Conservation (phyloP, 2,113 vertebrate species). For the Piprites chloris region DNA sequence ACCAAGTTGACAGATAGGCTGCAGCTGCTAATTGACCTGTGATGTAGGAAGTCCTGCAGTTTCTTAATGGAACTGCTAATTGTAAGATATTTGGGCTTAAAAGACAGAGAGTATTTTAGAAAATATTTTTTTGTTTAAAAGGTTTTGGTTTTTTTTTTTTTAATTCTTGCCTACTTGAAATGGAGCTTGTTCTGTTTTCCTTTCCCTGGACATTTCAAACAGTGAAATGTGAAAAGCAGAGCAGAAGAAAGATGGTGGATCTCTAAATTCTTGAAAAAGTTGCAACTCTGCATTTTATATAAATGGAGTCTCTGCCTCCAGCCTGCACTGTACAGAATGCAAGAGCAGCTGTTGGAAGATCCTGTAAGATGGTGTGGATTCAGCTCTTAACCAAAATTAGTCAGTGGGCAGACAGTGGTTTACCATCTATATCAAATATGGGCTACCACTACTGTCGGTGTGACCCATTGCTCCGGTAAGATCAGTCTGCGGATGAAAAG, state of each 20-base stretch:
- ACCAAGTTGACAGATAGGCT: background rate
- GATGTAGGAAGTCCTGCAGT: background rate
- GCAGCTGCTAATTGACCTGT: conserved; percentile 1
- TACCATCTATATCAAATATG: background rate
- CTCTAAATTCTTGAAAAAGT: background rate
- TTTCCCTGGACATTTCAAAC: background rate
- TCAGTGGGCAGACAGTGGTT: background rate
- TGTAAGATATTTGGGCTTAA: background rate
- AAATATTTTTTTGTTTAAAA: background rate
- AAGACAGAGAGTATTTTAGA: background rate
- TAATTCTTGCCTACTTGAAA: background rate
- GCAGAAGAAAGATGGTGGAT: background rate
- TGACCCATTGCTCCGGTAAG: background rate
- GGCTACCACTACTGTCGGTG: background rate
- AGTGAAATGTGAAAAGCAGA: background rate
- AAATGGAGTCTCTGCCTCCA: background rate
- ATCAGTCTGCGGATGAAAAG: background rate
- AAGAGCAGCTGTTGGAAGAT: background rate
- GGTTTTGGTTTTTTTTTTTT: background rate
- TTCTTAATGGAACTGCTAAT: background rate
- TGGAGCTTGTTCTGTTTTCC: background rate
- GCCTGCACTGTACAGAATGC: background rate
- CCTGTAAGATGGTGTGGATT: background rate
- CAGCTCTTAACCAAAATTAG: background rate
- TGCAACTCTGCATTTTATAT: background rate